These are phyloP conservation scores for Synaphobranchus kaupii DNA, from an alignment of 2,797 vertebrate genomes.

Conservation along the genomic window DNA sequence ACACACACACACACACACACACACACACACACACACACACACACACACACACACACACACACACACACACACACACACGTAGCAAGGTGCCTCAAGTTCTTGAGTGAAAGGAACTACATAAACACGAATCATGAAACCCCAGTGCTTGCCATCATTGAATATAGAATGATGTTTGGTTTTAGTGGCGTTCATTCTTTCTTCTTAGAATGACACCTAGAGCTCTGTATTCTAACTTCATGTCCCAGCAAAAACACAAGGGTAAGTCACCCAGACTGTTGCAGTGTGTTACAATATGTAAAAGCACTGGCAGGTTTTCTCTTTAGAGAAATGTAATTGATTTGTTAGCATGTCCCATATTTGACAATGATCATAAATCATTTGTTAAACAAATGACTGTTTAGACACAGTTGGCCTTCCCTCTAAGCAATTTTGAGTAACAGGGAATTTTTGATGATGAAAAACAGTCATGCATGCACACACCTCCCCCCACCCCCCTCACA, in stretches of 20 bases:
- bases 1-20: no score
- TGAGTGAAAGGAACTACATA: background rate
- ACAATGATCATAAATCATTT: conserved; percentile 84
- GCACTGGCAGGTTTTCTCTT: conserved; percentile 67
- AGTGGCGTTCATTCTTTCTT: background rate
- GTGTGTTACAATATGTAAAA: background rate
- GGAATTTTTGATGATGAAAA: conserved; percentile 70
- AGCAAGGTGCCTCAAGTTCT: background rate
- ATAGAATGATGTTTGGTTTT: background rate
- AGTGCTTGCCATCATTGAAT: background rate
- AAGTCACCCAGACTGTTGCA: background rate
- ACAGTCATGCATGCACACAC: conserved; percentile 4
- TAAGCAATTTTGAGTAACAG: conserved; percentile 75
- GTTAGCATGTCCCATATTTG: conserved; percentile 79
- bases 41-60: background rate
- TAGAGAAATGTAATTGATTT: conserved; percentile 77
- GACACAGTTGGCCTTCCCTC: conserved; percentile 73
- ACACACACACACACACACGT: background rate
- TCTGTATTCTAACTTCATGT: background rate
- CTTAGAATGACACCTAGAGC: background rate
- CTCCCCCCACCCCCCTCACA: background rate
- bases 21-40: background rate
- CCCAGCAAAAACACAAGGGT: background rate
- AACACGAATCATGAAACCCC: background rate
- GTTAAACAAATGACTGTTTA: conserved; percentile 79